Conservation (phyloP, 2,113 vertebrate species). For the Pao palembangensis region DNA sequence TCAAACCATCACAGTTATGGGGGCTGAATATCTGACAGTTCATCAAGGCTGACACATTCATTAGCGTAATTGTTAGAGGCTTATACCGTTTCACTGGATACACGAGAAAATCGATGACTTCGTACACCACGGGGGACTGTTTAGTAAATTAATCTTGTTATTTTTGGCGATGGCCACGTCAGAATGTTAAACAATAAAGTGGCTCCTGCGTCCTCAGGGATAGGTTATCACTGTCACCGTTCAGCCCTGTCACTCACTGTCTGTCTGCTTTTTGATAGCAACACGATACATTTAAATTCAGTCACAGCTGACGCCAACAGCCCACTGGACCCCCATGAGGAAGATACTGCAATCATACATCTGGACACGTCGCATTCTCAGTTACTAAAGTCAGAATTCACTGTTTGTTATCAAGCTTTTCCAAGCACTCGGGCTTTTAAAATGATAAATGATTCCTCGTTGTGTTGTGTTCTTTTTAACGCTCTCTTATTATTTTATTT, state of each 20-base stretch:
- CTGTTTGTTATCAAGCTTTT: conserved; percentile 49
- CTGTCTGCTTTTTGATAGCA: conserved; percentile 11
- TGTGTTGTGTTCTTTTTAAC: conserved; percentile 60
- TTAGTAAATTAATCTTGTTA: conserved; percentile 60
- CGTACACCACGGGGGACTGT: conserved; percentile 58
- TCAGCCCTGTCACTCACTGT: conserved; percentile 5
- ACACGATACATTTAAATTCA: no score
- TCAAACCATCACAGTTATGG: conserved; percentile 46
- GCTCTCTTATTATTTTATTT: conserved; percentile 65
- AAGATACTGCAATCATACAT: not conserved
- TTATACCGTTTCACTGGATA: conserved; percentile 50
- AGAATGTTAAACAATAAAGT: conserved; percentile 44
- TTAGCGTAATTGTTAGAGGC: conserved; percentile 68
- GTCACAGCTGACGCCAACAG: not conserved
- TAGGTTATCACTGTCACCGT: not conserved
- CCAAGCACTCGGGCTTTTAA: conserved; percentile 49
- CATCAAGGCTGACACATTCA: conserved; percentile 70
- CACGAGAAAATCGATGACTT: conserved; percentile 63
- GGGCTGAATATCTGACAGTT: conserved; percentile 41
- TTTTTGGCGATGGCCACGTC: conserved; percentile 50
- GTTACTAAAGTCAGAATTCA: conserved; percentile 28
- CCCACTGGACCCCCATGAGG: not conserved
- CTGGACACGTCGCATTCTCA: not conserved
- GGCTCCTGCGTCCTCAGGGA: conserved; percentile 2
- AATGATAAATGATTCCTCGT: conserved; percentile 63